Evolutionary conservation across 1,140 invertebrate genomes (phyloP).

Genomic region (Drosophila nannoptera): DNA sequence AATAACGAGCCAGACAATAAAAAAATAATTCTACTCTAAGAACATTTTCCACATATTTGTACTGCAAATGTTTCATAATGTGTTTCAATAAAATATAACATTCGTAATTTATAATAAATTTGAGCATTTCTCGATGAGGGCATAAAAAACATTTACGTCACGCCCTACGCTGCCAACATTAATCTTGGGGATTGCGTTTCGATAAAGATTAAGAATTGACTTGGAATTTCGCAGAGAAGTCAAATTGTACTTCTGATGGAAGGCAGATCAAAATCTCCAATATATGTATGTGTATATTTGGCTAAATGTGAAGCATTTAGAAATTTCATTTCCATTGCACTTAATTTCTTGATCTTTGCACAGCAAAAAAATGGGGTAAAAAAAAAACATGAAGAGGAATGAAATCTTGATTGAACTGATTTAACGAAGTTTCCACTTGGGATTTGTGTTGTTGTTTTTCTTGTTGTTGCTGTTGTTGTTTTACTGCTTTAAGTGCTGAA

Average conservation of each 20-base stretch:
- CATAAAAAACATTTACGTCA: constrained; percentile 19
- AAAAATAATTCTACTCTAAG: constrained; percentile 46
- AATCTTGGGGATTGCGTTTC: neutral
- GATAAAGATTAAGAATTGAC: neutral
- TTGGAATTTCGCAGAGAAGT: neutral
- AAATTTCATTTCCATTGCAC: no score
- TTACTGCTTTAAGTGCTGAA: neutral
- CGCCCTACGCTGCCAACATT: neutral
- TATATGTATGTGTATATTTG: neutral
- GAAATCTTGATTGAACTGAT: no score
- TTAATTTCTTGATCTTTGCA: no score
- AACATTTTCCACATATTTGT: constrained; percentile 55
- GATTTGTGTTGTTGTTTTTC: no score
- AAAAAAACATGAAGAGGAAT: no score
- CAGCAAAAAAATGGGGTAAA: no score
- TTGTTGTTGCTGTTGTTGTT: no score
- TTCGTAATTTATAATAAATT: constrained; percentile 17
- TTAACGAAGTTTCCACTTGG: no score
- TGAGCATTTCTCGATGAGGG: constrained; percentile 4
- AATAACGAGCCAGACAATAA: constrained; percentile 23
- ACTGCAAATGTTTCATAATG: constrained; percentile 35
- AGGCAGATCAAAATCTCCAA: no score
- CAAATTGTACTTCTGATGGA: no score
- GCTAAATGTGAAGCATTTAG: neutral
- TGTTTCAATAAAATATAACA: constrained; percentile 24